These are phyloP conservation scores for Bombus waltoni DNA, from an alignment of 1,140 invertebrate genomes.

Conservation along the genomic window DNA sequence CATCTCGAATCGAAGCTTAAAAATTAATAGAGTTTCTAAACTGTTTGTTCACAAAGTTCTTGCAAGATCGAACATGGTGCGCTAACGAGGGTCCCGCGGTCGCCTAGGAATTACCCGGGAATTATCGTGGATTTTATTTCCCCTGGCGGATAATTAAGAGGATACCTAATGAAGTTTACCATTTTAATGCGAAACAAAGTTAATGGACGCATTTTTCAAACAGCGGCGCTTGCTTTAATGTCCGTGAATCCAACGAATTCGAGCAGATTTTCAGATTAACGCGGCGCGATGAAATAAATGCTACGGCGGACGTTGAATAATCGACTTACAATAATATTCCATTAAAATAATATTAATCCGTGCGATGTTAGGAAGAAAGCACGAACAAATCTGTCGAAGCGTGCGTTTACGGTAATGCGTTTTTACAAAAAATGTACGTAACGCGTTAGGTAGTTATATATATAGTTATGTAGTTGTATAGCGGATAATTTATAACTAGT, in stretches of 20 bases:
- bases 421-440: neutral
- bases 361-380: too few species aligned
- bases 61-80: neutral
- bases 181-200: neutral
- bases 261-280: neutral
- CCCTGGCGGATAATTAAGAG: neutral
- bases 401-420: neutral
- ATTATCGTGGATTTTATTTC: neutral
- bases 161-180: neutral
- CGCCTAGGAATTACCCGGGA: neutral
- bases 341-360: neutral
- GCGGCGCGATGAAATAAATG: neutral
- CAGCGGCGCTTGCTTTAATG: neutral
- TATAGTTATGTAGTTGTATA: too few species aligned
- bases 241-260: too few species aligned
- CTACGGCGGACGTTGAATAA: neutral
- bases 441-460: too few species aligned
- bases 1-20: slow-evolving; percentile 28
- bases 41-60: neutral
- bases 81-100: neutral
- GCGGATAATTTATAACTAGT: neutral
- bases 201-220: neutral
- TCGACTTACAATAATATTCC: neutral
- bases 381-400: neutral
- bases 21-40: slow-evolving; percentile 28